Conservation (phyloP, 2,113 vertebrate species). For the Gallinago media region DNA sequence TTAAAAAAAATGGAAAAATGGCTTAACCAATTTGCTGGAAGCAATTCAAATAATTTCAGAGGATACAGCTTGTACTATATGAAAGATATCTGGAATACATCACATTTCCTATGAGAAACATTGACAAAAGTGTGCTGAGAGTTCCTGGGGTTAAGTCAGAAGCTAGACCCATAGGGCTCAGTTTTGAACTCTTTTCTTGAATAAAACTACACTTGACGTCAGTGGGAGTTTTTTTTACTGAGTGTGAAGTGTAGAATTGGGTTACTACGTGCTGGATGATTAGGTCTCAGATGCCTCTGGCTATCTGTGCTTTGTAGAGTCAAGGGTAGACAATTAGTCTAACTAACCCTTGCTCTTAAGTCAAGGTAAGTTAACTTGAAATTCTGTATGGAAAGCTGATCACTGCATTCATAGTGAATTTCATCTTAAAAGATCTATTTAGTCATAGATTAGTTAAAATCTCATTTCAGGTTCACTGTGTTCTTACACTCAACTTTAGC, state of each 20-base stretch:
- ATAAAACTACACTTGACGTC: neutral
- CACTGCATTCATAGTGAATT: neutral
- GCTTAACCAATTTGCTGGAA: neutral
- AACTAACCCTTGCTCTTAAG: neutral
- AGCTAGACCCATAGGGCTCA: neutral
- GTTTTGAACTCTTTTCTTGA: conserved; percentile 8
- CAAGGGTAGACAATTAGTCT: neutral
- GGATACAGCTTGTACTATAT: conserved; percentile 2
- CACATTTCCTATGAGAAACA: conserved; percentile 42
- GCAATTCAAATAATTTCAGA: neutral
- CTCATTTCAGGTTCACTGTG: neutral
- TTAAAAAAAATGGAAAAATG: neutral
- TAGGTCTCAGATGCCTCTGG: neutral
- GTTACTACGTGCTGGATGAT: neutral
- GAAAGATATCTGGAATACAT: neutral
- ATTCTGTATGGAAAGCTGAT: neutral
- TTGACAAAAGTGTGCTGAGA: neutral
- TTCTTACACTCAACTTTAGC: neutral
- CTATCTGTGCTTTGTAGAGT: neutral
- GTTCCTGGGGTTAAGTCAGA: conserved; percentile 3
- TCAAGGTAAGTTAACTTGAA: neutral
- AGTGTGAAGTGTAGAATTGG: neutral
- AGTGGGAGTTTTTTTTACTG: neutral
- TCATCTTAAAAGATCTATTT: neutral
- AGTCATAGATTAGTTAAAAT: neutral